Percentiles rank a stretch among this genome's conserved stretches.
Evolutionary conservation across 1,140 invertebrate genomes (phyloP).

Genomic region (Drosophila gunungcola): DNA sequence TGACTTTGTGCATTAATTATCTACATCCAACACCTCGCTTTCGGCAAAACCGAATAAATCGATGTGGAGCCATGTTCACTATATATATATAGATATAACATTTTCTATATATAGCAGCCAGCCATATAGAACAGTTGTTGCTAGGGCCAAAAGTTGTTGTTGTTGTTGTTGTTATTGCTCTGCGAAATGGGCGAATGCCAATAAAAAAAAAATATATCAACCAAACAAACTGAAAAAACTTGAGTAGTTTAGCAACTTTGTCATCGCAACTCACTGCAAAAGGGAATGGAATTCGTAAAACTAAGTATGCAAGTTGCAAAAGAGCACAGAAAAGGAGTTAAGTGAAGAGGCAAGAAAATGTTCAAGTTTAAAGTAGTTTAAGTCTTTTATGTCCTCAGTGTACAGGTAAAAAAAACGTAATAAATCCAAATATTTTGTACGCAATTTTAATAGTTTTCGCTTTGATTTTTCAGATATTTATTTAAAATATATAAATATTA

Average conservation of each 20-base stretch:
- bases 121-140: slow-evolving; percentile 4
- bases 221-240: not conserved
- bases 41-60: slow-evolving; percentile 4
- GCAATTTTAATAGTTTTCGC: no score
- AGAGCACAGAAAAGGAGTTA: not conserved
- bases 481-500: no score
- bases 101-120: slow-evolving; percentile 7
- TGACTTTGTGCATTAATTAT: slow-evolving; percentile 18
- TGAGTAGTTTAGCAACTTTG: slow-evolving; percentile 16
- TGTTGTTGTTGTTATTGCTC: not conserved
- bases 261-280: slow-evolving; percentile 8
- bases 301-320: not conserved
- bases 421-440: no score
- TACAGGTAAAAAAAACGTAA: not conserved
- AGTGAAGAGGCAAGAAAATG: not conserved
- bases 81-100: slow-evolving; percentile 1
- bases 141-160: not conserved
- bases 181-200: slow-evolving; percentile 9
- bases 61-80: not conserved
- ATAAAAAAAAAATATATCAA: slow-evolving; percentile 15
- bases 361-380: not conserved
- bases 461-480: no score
- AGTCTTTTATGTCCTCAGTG: not conserved
- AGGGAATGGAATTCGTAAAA: slow-evolving; percentile 1
- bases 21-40: not conserved